Percentiles rank a stretch among this genome's conserved stretches.
These are phyloP conservation scores for Strigamia transsilvanica DNA, from an alignment of 2,888 invertebrate genomes.

Conservation along the genomic window DNA sequence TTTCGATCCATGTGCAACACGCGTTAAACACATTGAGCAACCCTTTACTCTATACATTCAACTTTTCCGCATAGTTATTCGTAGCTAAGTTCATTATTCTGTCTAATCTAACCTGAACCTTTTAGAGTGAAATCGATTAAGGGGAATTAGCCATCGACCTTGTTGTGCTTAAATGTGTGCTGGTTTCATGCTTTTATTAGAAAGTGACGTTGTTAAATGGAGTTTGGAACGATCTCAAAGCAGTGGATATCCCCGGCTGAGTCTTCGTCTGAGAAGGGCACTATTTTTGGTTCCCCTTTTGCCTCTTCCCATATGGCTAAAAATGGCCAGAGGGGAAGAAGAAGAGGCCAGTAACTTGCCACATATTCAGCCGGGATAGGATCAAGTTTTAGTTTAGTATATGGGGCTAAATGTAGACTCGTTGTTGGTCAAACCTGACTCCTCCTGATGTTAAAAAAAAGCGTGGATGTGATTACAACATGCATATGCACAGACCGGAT, in stretches of 20 bases:
- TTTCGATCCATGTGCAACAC: too few relatives aligned
- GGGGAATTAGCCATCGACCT: not conserved
- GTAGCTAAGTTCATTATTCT: too few relatives aligned
- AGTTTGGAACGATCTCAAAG: constrained; percentile 2
- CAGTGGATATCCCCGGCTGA: constrained; percentile 8
- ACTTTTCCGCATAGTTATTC: too few relatives aligned
- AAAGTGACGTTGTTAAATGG: not conserved
- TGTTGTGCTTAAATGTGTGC: not conserved
- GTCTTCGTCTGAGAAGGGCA: constrained; percentile 8
- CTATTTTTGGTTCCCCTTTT: constrained; percentile 8
- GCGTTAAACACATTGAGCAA: too few relatives aligned
- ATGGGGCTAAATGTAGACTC: not conserved
- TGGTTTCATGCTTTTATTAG: not conserved
- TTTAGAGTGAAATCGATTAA: not conserved
- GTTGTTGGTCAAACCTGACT: constrained; percentile 8
- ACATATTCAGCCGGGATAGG: not conserved
- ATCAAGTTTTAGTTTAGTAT: not conserved
- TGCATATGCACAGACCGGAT: not conserved
- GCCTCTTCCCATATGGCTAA: constrained; percentile 25
- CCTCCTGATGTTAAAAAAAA: not conserved
- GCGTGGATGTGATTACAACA: not conserved
- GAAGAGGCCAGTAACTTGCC: constrained; percentile 2
- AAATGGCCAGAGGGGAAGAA: constrained; percentile 35
- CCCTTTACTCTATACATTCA: too few relatives aligned
- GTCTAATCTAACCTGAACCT: too few relatives aligned